Evolutionary conservation across 2,888 invertebrate genomes (phyloP), one percentile per base, ranked within the genome.

Genomic region (Lepidonotus clava): DNA sequence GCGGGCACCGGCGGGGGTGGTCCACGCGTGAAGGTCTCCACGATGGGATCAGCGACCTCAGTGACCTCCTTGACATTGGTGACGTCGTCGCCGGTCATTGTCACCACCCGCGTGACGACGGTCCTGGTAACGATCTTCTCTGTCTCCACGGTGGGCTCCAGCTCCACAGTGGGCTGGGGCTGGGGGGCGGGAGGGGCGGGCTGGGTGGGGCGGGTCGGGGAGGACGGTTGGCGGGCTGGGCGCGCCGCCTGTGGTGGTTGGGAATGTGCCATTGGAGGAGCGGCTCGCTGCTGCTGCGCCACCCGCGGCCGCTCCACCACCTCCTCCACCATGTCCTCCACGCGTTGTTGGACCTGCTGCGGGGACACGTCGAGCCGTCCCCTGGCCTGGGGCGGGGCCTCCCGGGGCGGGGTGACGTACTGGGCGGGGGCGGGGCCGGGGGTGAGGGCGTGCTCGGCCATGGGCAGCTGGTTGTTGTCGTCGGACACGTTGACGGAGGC

Each of bases 391-490:
- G 32, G 14, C n/a, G n/a, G n/a, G n/a, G n/a, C n/a, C n/a, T n/a
- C n/a, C 38, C 32, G 36, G 0, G 38, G 38, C 8, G 77, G 77
- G 34, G 76, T 14, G 34, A 28, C 76, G n/a, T 67, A 24, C 77
- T 38, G 38, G 83, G 0, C 32, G 53, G 32, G 61, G 2, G 2
- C 14, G 61, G 1, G 61, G 61, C 24, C 0, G 61, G 83, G 83
- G 34, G 53, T 24, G 1, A 56, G 0, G 4, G 51, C 24, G 32
- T 51, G 34, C 14, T 46, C 66, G 8, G 38, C n/a, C 8, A 40
- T 56, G 24, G 84, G 40, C 2, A 61, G 61, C n/a, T 61, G 56
- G 56, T 84, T 66, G 84, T 61, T 71, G 36, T 71, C 71, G 36
- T 71, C 71, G n/a, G 71, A 34, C 1, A n/a, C 34, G 34, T 51